Base-by-base conservation (phyloP, 1,140 invertebrate species). In the Cotesia vestalis region DNA sequence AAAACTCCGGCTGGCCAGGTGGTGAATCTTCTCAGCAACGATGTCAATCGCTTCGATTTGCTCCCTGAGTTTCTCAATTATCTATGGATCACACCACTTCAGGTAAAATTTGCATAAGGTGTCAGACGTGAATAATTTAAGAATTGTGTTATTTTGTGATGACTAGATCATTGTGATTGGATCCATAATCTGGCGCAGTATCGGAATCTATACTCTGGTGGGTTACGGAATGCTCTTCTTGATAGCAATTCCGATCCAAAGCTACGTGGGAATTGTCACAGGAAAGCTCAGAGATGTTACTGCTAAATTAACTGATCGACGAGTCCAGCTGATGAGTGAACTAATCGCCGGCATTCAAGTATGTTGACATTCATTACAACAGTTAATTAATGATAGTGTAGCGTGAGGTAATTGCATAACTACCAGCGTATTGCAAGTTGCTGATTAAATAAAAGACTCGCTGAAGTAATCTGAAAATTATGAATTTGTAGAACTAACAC, bases 1-100 rank as follows among this genome's bases (percentile, higher is more conserved):
- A 88, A 91, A 72, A 94, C 93, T 0, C 92, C 94, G 3, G 90
- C 91, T 34, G 95, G 94, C 0, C 94, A 95, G 83, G 91, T 95
- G 34, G 91, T 96, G 5, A 96, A 96, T 77, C 80, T 96, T 1
- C 89, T 97, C 75, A 94, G 94, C 9, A 96, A 95, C 77, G 94
- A 95, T 72, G 85, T 91, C 8, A 89, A 85, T 74, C 85, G 91
- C 3, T 91, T 91, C 71, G 91, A 92, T 75, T 20, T 85, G 14
- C 81, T 88, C 0, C 82, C 88, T 1, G 68, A 87, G 35, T 91
- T 87, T 74, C 63, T 91, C 2, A 88, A 91, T 72, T 87, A 79
- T 34, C 17, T 89, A 1, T 86, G 80, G 80, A 78, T 87, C 20
- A 90, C 88, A 6, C 83, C 83, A 83, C 14, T 82, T 14, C 81